phyloP scores from a whole-genome alignment of 2,113 vertebrate species.

The Marcusenius ussheri region DNA sequence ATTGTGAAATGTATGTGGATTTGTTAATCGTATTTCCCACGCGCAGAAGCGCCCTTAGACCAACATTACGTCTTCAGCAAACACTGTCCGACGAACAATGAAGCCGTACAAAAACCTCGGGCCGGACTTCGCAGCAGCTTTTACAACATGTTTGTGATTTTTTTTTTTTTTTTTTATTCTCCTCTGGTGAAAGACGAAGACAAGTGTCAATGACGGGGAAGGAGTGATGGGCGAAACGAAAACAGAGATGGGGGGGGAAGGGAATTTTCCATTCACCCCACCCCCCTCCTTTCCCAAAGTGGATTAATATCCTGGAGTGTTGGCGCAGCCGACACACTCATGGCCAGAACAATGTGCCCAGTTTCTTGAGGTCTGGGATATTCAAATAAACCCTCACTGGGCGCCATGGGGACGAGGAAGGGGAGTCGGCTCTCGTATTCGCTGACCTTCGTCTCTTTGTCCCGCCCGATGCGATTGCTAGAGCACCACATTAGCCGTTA shows the following conservation, averaged over 20 bases:
- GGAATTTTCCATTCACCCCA: constrained; percentile 68
- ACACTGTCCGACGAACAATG: constrained; percentile 8
- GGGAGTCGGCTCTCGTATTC: constrained; percentile 91
- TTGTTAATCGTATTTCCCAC: constrained; percentile 23
- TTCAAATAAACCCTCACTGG: constrained; percentile 93
- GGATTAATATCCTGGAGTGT: constrained; percentile 71
- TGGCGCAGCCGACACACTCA: constrained; percentile 58
- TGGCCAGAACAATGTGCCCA: constrained; percentile 58
- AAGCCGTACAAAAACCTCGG: neutral
- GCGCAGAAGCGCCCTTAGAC: constrained; percentile 34
- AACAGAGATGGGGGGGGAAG: constrained; percentile 46
- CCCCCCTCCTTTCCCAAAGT: constrained; percentile 60
- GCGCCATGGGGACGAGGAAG: constrained; percentile 95
- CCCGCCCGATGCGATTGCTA: constrained; percentile 63
- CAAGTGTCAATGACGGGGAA: constrained; percentile 47
- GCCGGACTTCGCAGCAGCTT: neutral
- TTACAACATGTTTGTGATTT: constrained; percentile 43
- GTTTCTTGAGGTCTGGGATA: constrained; percentile 88
- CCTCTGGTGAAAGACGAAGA: constrained; percentile 51
- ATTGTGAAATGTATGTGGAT: neutral
- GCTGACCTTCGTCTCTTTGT: constrained; percentile 71
- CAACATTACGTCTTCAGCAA: constrained; percentile 40
- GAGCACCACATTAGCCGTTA: constrained; percentile 70
- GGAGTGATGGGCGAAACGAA: constrained; percentile 45
- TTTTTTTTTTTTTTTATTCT: constrained; percentile 45